Evolutionary conservation across 2,797 vertebrate genomes (phyloP), one percentile per base, ranked within the genome.

Genomic region (Gobio occitaniae): DNA sequence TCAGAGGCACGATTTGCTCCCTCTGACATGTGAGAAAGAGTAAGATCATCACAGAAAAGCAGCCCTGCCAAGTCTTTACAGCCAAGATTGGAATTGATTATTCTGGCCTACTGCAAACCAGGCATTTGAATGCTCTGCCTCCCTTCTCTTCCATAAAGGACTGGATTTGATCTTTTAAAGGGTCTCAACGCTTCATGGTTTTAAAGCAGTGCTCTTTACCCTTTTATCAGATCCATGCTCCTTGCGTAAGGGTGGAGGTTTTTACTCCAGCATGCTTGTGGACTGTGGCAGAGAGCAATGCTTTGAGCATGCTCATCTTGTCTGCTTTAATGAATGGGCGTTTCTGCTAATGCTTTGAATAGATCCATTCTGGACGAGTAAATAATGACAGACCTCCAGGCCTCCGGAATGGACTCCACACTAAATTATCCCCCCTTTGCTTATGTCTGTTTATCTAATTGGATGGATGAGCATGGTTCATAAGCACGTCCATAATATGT

Each of bases 271-370:
- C 19, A 15, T 71, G 41, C 54, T 48, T 75, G 80, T 70, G 29
- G 32, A 19, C 47, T 3, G 52, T 85, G 76, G 50, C 89, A 80
- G 91, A 92, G 90, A 93, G 93, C 90, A 61, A 91, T 94, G 66
- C 72, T 86, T 59, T 44, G 91, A 89, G 84, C 84, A 0, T 72
- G 75, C 91, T 89, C 88, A 88, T 91, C 90, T 91, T 90, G 90
- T 93, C 91, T 92, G 48, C 75, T 90, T 80, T 87, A 94, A 96
- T 95, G 94, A 95, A 94, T 95, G 92, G 81, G 76, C 17, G 17
- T 93, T 94, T 93, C 90, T 84, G 88, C 93, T 94, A 95, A 96
- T 92, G 93, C 93, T 94, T 93, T 93, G 93, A 96, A 93, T 91
- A 91, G 90, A 92, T 93, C 93, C 91, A 93, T 95, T 92, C 86